Base-by-base conservation (phyloP, 2,888 invertebrate species). In the Cryptophagus acutangulus region DNA sequence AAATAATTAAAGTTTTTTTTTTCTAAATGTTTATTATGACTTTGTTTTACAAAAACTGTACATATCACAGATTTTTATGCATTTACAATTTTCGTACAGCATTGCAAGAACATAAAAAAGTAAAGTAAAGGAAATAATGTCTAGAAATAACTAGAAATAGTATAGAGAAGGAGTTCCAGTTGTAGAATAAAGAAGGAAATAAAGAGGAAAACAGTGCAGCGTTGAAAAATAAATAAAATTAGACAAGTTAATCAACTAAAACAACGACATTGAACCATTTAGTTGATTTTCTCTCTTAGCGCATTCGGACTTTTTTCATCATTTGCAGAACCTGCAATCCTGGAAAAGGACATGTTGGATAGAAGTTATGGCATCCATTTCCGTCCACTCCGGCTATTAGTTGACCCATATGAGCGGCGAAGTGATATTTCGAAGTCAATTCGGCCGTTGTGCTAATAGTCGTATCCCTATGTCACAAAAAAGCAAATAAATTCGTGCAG, bases 371-470 rank as follows among this genome's bases (percentile, higher is more conserved):
- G 54, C 81, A 81, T 38, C 80, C 80, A 52, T 78, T 76, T 51
- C 79, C 79, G 59, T 80, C 80, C 31, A 81, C 68, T 14, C 79
- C 80, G 33, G 78, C 73, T 44, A 81, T 77, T 48, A 81, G 67
- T 65, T 81, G 80, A 41, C 80, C 81, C 80, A 81, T 81, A 62
- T 81, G 81, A 14, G 80, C 80, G 6, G 80, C 81, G 59, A 78
- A 79, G 61, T 79, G 79, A 58, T 78, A 79, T 55, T 75, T 74
- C 20, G 79, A 79, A 1, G 79, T 75, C 41, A 79, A 72, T 67
- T 79, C 79, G 10, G 78, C 79, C 51, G 78, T 75, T 17, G 75
- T 76, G 47, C 74, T 75, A 49, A 81, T 71, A 40, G 77, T 78
- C 17, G 79, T 80, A 53, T 80, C 79, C 55, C 81, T 81, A 68